Evolutionary conservation across 2,797 vertebrate genomes (phyloP).

Genomic region (Rachycentron canadum): DNA sequence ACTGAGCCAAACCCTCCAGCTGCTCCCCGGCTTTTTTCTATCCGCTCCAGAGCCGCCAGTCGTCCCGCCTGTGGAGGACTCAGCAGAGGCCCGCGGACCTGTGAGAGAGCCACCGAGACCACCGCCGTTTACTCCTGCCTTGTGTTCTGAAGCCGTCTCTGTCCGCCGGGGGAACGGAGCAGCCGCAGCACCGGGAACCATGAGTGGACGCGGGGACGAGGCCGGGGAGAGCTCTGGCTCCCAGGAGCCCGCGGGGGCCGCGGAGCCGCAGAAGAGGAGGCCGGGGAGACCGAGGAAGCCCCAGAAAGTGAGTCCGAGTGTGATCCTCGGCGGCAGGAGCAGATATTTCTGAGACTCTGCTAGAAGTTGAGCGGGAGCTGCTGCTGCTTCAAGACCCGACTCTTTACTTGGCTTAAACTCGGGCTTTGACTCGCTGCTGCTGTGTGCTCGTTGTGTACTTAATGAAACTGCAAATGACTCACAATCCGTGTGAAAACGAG

Average conservation of each 20-base stretch:
- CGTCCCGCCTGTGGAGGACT: conserved; percentile 42
- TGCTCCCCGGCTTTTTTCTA: conserved; percentile 65
- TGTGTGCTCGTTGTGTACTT: too few species aligned
- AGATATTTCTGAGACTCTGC: too few species aligned
- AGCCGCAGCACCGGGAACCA: conserved; percentile 82
- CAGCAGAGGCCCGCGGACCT: conserved; percentile 54
- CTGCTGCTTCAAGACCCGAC: not conserved
- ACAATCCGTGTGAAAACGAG: not conserved
- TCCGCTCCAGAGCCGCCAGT: conserved; percentile 61
- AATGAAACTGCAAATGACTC: not conserved
- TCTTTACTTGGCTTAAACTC: not conserved
- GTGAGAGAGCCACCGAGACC: conserved; percentile 45
- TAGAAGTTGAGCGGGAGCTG: too few species aligned
- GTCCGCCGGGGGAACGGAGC: conserved; percentile 35
- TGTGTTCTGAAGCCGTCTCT: conserved; percentile 17
- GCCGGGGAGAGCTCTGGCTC: conserved; percentile 89
- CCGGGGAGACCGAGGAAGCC: conserved; percentile 96
- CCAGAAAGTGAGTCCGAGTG: conserved; percentile 89
- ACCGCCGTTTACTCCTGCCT: conserved; percentile 9
- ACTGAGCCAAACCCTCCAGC: conserved; percentile 70
- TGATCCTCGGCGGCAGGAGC: too few species aligned
- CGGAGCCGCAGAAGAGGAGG: conserved; percentile 92
- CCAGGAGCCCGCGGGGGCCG: conserved; percentile 82
- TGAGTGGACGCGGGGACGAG: conserved; percentile 93
- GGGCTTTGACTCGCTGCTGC: too few species aligned